phyloP scores from a whole-genome alignment of 1,140 invertebrate species.

The Bactericera cockerelli region DNA sequence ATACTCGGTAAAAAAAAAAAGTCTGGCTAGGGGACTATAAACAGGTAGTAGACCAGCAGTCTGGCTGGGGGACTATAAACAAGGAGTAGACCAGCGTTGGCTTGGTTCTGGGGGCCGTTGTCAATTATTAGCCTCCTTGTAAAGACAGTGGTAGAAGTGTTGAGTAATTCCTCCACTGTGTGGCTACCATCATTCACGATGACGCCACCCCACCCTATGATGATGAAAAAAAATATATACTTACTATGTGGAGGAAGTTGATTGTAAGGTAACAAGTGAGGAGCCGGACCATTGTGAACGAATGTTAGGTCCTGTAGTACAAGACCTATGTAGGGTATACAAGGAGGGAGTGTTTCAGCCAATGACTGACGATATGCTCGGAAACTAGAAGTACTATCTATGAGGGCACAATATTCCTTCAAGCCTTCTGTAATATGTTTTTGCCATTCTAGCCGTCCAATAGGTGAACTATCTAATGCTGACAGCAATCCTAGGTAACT shows the following conservation, averaged over 20 bases:
- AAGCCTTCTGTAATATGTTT: constrained; percentile 81
- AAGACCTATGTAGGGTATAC: constrained; percentile 95
- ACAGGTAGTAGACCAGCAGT: no score
- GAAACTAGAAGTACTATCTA: constrained; percentile 92
- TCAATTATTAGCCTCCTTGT: no score
- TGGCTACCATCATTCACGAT: no score
- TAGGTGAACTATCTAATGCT: constrained; percentile 90
- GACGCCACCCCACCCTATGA: no score
- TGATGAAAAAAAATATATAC: no score
- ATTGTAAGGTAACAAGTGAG: constrained; percentile 46
- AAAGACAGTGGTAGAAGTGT: no score
- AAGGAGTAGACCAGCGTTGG: no score
- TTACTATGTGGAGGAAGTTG: not conserved
- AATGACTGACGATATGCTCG: constrained; percentile 85
- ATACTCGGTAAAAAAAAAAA: no score
- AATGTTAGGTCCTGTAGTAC: constrained; percentile 98
- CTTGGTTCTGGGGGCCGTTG: no score
- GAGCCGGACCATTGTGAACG: constrained; percentile 95
- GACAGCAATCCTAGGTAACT: constrained; percentile 92
- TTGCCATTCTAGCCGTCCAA: constrained; percentile 88
- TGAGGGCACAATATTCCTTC: constrained; percentile 85
- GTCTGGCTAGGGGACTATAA: no score
- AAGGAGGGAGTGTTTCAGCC: constrained; percentile 86
- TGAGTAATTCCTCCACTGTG: no score
- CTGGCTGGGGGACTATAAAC: no score